These are phyloP conservation scores for Ianthella basta DNA, from an alignment of 37 sponge, comb jelly and placozoan genomes.

Conservation along the genomic window DNA sequence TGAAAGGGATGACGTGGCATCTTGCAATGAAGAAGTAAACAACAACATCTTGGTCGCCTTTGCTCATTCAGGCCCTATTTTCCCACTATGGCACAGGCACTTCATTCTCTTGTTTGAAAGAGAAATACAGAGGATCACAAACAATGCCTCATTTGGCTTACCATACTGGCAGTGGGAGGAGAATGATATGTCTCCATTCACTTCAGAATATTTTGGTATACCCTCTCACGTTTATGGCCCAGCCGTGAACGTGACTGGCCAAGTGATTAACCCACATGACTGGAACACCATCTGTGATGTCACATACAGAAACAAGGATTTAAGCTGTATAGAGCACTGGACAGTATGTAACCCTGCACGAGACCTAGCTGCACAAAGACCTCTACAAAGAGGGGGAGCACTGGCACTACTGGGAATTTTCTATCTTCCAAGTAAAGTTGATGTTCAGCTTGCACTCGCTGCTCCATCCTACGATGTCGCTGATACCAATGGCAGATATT, in stretches of 20 bases:
- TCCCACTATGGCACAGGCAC: conserved; percentile 40
- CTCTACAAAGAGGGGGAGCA: conserved; percentile 32
- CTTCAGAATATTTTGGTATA: conserved; percentile 4
- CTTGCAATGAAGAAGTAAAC: neutral
- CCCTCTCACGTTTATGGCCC: neutral
- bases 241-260: conserved; percentile 8
- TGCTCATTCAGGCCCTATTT: conserved; percentile 38
- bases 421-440: conserved; percentile 25
- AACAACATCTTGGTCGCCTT: neutral
- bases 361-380: neutral
- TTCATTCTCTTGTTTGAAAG: conserved; percentile 39
- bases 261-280: neutral
- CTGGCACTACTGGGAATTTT: no score
- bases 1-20: neutral
- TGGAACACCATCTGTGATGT: conserved; percentile 39
- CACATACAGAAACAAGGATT: neutral
- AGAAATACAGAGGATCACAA: conserved; percentile 27
- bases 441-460: conserved; percentile 30
- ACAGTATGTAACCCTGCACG: conserved; percentile 11
- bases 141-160: conserved; percentile 9
- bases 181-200: neutral
- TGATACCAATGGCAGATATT: conserved; percentile 9
- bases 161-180: conserved; percentile 52
- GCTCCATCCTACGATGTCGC: conserved; percentile 35
- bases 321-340: neutral